phyloP scores from a whole-genome alignment of 2,797 vertebrate genomes.

The Tamandua tetradactyla region DNA sequence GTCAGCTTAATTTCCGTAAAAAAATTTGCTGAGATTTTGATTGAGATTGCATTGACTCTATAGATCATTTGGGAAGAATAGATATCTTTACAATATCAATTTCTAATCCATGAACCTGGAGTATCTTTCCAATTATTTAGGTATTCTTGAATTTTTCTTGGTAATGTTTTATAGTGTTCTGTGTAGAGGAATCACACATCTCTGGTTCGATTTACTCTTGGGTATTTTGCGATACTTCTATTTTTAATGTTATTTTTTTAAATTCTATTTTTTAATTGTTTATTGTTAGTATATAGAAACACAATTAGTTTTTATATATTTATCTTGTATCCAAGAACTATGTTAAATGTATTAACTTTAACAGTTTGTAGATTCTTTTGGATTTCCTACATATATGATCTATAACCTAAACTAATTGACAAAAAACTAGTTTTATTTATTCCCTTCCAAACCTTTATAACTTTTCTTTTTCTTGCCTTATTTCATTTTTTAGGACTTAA shows the following conservation, averaged over 20 bases:
- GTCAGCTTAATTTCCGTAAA: neutral
- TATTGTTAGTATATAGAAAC: neutral
- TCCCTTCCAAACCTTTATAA: neutral
- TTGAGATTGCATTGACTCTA: neutral
- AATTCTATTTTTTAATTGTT: neutral
- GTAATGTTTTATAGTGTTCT: neutral
- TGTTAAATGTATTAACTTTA: neutral
- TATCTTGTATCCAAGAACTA: neutral
- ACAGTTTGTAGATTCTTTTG: neutral
- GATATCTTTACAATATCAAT: neutral
- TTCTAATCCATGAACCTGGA: neutral
- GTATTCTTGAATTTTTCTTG: neutral
- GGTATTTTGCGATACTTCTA: too few species aligned
- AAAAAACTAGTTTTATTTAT: slow-evolving; percentile 11
- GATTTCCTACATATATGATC: neutral
- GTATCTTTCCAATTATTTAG: neutral
- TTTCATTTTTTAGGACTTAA: neutral
- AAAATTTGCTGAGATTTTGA: neutral
- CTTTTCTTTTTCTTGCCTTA: neutral
- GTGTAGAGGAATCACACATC: neutral
- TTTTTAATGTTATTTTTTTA: neutral
- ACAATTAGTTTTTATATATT: neutral
- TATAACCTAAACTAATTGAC: neutral
- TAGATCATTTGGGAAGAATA: neutral
- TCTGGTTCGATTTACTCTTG: neutral